Percentiles rank a stretch among this genome's conserved stretches.
Evolutionary conservation across 2,888 invertebrate species (phyloP).

Genomic region (Adela reaumurella): DNA sequence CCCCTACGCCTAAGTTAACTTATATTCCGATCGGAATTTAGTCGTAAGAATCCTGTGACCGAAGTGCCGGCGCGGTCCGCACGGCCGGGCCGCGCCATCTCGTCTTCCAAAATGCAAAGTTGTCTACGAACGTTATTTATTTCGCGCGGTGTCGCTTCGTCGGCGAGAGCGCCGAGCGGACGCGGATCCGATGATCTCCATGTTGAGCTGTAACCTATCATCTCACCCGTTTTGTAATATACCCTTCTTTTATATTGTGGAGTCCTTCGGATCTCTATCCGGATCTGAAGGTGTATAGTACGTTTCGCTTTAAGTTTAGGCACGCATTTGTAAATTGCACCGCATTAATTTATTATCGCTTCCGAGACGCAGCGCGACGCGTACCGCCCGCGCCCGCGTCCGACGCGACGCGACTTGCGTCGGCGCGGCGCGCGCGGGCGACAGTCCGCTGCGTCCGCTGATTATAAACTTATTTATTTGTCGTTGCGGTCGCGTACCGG

Average conservation of each 20-base stretch:
- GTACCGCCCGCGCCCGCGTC: background rate
- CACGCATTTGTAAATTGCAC: conserved; percentile 56
- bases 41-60: background rate
- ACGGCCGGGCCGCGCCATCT: background rate
- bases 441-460: background rate
- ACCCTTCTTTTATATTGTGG: background rate
- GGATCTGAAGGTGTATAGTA: conserved; percentile 23
- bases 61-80: background rate
- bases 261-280: too few relatives aligned
- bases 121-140: background rate
- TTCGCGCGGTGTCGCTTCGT: background rate
- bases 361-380: conserved; percentile 14
- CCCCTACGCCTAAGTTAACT: conserved; percentile 45
- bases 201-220: background rate
- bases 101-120: background rate
- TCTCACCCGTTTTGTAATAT: too few relatives aligned
- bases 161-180: background rate
- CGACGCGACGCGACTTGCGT: background rate
- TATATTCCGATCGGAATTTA: conserved; percentile 16
- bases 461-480: background rate
- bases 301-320: conserved; percentile 37
- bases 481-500: background rate
- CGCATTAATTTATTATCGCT: conserved; percentile 54
- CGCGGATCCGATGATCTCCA: background rate
- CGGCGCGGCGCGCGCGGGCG: background rate